These are phyloP conservation scores for Tuta absoluta DNA, from an alignment of 2,888 invertebrate species.

Conservation along the genomic window DNA sequence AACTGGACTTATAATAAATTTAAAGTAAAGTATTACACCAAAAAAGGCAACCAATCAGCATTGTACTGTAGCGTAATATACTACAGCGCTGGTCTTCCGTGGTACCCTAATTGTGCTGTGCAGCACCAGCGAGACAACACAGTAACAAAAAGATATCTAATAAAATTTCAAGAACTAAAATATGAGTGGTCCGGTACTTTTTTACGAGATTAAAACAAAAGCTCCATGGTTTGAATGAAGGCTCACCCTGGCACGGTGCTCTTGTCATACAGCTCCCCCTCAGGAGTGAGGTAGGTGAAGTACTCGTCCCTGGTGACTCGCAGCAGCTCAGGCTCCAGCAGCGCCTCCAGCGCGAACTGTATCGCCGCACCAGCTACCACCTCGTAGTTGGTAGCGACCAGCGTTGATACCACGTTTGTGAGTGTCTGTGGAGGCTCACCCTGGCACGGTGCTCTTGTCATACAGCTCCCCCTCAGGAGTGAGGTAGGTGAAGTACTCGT, in stretches of 20 bases:
- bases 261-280: constrained; percentile 95
- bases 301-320: constrained; percentile 85
- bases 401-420: constrained; percentile 87
- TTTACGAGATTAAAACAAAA: too few relatives aligned
- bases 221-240: too few relatives aligned
- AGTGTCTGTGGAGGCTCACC: constrained; percentile 77
- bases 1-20: too few relatives aligned
- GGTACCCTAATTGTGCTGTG: too few relatives aligned
- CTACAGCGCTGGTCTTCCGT: too few relatives aligned
- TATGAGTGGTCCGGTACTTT: too few relatives aligned
- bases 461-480: constrained; percentile 95
- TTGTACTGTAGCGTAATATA: too few relatives aligned
- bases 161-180: too few relatives aligned
- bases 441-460: constrained; percentile 86
- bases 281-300: constrained; percentile 86
- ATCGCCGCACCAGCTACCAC: constrained; percentile 84
- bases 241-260: constrained; percentile 73
- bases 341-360: constrained; percentile 78
- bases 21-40: too few relatives aligned
- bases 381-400: constrained; percentile 84
- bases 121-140: too few relatives aligned
- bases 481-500: constrained; percentile 79
- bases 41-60: too few relatives aligned
- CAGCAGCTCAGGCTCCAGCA: constrained; percentile 84
- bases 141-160: too few relatives aligned